Conservation (phyloP, 2,797 vertebrate species). For the Acipenser transmontanus region DNA sequence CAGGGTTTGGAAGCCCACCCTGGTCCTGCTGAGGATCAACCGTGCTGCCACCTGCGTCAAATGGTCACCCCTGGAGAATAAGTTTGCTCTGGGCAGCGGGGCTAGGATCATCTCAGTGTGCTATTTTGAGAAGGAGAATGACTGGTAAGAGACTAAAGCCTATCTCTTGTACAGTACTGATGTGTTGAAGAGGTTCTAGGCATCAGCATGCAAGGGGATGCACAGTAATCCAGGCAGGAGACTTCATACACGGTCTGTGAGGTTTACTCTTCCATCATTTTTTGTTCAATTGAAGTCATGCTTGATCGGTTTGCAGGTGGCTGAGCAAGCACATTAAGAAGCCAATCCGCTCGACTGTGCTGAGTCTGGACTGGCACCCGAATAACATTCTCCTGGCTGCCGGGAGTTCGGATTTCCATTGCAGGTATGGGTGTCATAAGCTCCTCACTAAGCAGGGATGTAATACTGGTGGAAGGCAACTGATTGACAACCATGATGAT, state of each 20-base stretch:
- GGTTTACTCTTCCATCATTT: no score
- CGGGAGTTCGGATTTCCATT: conserved; percentile 62
- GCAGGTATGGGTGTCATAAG: conserved; percentile 51
- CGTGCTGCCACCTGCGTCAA: conserved; percentile 63
- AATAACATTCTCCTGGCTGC: conserved; percentile 70
- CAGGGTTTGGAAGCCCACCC: conserved; percentile 54
- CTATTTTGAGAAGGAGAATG: conserved; percentile 73
- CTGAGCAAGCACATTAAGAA: conserved; percentile 73
- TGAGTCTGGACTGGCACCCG: conserved; percentile 69
- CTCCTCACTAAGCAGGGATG: not conserved
- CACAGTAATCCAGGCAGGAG: no score
- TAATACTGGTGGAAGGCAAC: no score
- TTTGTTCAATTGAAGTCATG: not conserved
- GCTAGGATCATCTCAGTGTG: conserved; percentile 75
- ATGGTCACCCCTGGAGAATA: conserved; percentile 63
- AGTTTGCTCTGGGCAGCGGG: conserved; percentile 69
- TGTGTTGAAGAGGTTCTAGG: no score
- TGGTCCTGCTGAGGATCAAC: conserved; percentile 61
- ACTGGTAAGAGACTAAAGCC: conserved; percentile 49
- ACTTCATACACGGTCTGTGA: no score
- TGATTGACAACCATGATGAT: no score
- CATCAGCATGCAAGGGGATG: no score
- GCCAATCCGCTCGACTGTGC: conserved; percentile 58
- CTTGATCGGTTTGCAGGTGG: conserved; percentile 58
- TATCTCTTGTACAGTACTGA: no score